Percentiles rank a stretch among this genome's conserved stretches.
These are phyloP conservation scores for Chaenodraco wilsoni DNA, from an alignment of 2,797 vertebrate species.

Conservation along the genomic window DNA sequence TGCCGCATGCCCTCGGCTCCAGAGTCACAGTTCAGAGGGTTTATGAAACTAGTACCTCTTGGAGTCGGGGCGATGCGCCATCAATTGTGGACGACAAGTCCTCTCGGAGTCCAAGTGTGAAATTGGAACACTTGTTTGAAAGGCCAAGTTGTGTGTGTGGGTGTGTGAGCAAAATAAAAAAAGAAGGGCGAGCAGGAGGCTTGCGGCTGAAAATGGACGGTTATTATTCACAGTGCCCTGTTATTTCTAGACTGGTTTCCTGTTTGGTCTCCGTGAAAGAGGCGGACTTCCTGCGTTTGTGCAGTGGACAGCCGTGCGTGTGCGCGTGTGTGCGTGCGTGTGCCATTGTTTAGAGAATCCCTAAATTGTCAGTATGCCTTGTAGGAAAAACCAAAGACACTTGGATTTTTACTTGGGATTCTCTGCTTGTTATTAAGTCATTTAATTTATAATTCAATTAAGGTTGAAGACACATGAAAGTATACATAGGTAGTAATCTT, in stretches of 20 bases:
- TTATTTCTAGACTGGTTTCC: constrained; percentile 66
- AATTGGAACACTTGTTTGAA: constrained; percentile 64
- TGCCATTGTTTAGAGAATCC: constrained; percentile 13
- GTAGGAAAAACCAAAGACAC: background rate
- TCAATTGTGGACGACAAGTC: constrained; percentile 46
- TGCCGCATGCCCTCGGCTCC: background rate
- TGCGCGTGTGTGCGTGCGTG: too few relatives aligned
- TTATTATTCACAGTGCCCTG: constrained; percentile 21
- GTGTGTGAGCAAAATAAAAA: background rate
- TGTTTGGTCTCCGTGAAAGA: constrained; percentile 43
- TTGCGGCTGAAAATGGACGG: constrained; percentile 32
- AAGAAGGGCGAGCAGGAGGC: constrained; percentile 8
- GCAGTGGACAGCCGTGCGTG: background rate
- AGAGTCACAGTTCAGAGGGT: constrained; percentile 50
- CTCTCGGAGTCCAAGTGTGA: constrained; percentile 56
- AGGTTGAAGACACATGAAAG: background rate
- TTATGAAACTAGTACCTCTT: constrained; percentile 38
- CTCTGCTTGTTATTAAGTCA: background rate
- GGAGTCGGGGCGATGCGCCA: constrained; percentile 14
- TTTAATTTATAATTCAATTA: constrained; percentile 2
- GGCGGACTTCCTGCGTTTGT: constrained; percentile 62
- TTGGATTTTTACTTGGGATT: background rate
- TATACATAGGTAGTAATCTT: too few relatives aligned
- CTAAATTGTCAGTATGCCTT: constrained; percentile 1
- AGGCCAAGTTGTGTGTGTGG: constrained; percentile 39